Evolutionary conservation across 2,797 vertebrate genomes (phyloP).

Genomic region (Pygocentrus nattereri): DNA sequence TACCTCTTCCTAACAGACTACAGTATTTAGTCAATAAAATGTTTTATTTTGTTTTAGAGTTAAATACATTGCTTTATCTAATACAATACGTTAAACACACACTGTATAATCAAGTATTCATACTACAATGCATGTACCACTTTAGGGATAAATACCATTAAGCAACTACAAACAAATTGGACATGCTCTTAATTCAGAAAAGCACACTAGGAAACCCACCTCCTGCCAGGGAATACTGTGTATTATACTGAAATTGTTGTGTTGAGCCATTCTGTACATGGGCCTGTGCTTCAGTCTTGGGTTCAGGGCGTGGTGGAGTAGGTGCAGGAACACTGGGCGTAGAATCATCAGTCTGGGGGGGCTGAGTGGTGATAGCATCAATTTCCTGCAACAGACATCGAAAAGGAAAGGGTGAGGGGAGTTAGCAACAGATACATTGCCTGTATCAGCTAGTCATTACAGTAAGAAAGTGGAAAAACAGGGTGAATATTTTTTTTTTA

Average conservation of each 20-base stretch:
- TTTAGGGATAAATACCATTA: not conserved
- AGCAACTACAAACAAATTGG: not conserved
- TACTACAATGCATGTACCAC: not conserved
- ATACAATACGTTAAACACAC: too few relatives aligned
- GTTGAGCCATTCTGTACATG: slow-evolving; percentile 71
- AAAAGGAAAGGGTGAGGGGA: not conserved
- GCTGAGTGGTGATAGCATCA: slow-evolving; percentile 96
- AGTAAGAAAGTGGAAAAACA: not conserved
- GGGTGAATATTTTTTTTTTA: not conserved
- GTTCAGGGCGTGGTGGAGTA: slow-evolving; percentile 86
- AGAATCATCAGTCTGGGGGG: slow-evolving; percentile 76
- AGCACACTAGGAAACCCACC: slow-evolving; percentile 75
- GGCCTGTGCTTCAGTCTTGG: slow-evolving; percentile 73
- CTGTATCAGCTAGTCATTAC: not conserved
- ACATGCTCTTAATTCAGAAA: not conserved
- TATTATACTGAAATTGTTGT: slow-evolving; percentile 90
- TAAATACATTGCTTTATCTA: too few relatives aligned
- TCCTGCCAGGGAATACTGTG: slow-evolving; percentile 93
- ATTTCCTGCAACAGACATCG: slow-evolving; percentile 84
- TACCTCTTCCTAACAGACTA: not conserved
- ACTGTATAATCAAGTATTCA: not conserved
- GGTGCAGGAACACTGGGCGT: slow-evolving; percentile 70
- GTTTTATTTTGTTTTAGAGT: too few relatives aligned
- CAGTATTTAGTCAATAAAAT: not conserved
- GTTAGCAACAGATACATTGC: too few relatives aligned